Evolutionary conservation across 2,888 invertebrate genomes (phyloP).

Genomic region (Apodemia mormo): DNA sequence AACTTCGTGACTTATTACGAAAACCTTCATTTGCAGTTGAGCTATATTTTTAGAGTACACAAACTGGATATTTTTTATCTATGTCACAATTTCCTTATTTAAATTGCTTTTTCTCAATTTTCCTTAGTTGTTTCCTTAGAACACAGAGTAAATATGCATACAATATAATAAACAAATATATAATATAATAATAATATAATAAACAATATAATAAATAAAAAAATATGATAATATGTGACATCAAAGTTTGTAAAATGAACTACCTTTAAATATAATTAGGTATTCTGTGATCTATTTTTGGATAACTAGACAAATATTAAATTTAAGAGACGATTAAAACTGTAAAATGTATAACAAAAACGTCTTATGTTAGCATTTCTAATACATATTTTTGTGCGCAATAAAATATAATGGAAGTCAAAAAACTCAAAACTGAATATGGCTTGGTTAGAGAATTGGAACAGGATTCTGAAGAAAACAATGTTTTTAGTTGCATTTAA

Average conservation of each 20-base stretch:
- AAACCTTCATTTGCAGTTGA: too few species aligned
- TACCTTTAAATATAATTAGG: background rate
- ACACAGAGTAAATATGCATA: background rate
- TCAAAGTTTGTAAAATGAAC: background rate
- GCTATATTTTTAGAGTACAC: background rate
- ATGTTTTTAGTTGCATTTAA: slow-evolving; percentile 20
- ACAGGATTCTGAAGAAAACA: background rate
- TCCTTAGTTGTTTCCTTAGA: background rate
- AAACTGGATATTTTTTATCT: background rate
- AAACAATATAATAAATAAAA: background rate
- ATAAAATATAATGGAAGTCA: background rate
- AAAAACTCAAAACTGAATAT: background rate
- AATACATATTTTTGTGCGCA: background rate
- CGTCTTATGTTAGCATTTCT: too few species aligned
- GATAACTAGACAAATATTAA: background rate
- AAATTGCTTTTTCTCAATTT: background rate
- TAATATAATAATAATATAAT: too few species aligned
- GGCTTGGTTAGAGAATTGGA: background rate
- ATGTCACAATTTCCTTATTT: background rate
- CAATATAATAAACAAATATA: too few species aligned
- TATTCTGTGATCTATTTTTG: background rate
- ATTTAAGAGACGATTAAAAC: background rate
- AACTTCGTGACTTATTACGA: too few species aligned
- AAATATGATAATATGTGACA: slow-evolving; percentile 1
- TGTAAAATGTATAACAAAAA: background rate